Evolutionary conservation across 2,113 vertebrate species (phyloP), one percentile per base, ranked within the genome.

Genomic region (Bubalus kerabau): DNA sequence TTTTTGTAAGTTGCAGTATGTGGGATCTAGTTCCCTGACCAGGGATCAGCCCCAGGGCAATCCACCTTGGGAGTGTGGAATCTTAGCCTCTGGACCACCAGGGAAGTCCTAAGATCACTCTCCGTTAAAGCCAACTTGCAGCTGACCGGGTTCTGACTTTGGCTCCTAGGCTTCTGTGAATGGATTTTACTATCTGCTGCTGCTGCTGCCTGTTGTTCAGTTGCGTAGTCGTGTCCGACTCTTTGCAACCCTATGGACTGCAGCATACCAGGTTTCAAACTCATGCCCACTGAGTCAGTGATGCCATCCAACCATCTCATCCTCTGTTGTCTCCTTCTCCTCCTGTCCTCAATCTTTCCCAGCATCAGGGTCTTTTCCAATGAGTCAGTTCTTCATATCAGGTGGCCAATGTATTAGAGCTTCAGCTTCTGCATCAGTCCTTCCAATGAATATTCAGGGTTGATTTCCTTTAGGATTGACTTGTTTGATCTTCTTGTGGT

Each of bases 171-270:
- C 7, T 84, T 23, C 62, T 87, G 4, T 43, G 17, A n/a, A 87
- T 84, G 32, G 64, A 2, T 84, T 92, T 64, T 40, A 16, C 32
- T 60, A 64, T 8, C 9, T 64, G 3, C n/a, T 46, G 57, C 50
- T 76, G 43, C 30, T 19, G n/a, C 67, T 12, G n/a, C 5, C 19
- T 40, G 19, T 23, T 40, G 67, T 67, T 71, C 67, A 40, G 19
- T 12, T 23, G 19, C n/a, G 23, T 71, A 71, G 19, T 40, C 2
- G 0, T 36, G 64, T 71, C n/a, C 1, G 0, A 40, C 21, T 71
- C n/a, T 71, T 71, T 23, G 67, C n/a, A 71, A 6, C n/a, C n/a
- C 67, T 23, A 12, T 3, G 19, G n/a, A 71, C n/a, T 13, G 19
- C 67, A 71, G 19, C n/a, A 23, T 21, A 10, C 67, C 67, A 71